phyloP scores from a whole-genome alignment of 2,113 vertebrate genomes.

The Nansenia antarctica region DNA sequence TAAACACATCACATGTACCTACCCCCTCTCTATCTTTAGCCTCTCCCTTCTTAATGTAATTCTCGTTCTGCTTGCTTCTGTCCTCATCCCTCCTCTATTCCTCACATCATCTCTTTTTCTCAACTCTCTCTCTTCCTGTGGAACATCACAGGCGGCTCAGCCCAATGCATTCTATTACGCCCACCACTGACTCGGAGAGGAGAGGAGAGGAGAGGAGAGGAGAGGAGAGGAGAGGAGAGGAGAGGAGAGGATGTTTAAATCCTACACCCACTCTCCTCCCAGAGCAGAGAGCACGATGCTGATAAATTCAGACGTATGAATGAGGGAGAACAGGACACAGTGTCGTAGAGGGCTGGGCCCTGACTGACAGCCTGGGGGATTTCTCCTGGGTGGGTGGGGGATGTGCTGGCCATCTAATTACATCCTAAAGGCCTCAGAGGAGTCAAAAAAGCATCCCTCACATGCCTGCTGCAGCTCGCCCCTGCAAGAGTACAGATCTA shows the following conservation, averaged over 20 bases:
- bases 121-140: constrained; percentile 27
- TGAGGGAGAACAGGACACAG: constrained; percentile 42
- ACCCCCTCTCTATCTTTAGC: constrained; percentile 3
- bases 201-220: constrained; percentile 21
- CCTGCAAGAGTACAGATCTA: constrained; percentile 16
- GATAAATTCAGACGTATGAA: constrained; percentile 63
- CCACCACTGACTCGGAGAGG: constrained; percentile 55
- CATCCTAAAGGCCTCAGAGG: constrained; percentile 42
- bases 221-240: constrained; percentile 28
- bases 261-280: not conserved
- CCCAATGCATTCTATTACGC: constrained; percentile 63
- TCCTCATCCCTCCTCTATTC: not conserved
- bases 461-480: constrained; percentile 14
- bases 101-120: constrained; percentile 22
- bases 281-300: constrained; percentile 32
- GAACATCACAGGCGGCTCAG: constrained; percentile 42
- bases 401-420: constrained; percentile 52
- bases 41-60: constrained; percentile 5
- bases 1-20: too few relatives aligned
- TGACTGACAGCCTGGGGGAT: constrained; percentile 51
- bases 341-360: constrained; percentile 18
- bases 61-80: not conserved
- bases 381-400: constrained; percentile 34
- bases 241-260: not conserved
- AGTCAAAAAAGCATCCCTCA: constrained; percentile 32